Evolutionary conservation across 2,113 vertebrate species (phyloP).

Genomic region (Lathamus discolor): DNA sequence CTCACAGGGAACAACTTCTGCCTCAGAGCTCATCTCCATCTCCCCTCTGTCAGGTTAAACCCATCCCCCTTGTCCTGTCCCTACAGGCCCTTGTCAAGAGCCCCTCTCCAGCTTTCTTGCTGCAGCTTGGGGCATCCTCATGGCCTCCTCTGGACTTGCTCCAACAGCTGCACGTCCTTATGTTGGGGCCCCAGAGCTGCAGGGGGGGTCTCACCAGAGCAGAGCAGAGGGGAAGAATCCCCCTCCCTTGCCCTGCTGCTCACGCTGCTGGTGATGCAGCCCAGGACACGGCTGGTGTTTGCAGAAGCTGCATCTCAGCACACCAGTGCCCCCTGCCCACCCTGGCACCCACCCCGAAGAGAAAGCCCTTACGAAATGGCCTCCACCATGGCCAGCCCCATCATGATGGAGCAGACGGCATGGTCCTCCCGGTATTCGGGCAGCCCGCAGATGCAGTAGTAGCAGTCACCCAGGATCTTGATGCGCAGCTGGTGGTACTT

Average conservation of each 20-base stretch:
- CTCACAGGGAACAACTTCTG: too few species aligned
- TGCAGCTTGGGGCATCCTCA: background rate
- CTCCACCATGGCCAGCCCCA: slow-evolving; percentile 95
- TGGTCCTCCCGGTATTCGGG: slow-evolving; percentile 94
- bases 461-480: slow-evolving; percentile 95
- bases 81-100: background rate
- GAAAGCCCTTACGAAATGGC: slow-evolving; percentile 88
- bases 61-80: background rate
- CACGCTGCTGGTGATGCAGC: background rate
- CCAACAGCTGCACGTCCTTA: background rate
- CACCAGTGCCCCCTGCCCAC: background rate
- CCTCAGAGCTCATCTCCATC: too few species aligned
- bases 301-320: background rate
- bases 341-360: background rate
- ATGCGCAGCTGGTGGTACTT: slow-evolving; percentile 91
- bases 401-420: slow-evolving; percentile 90
- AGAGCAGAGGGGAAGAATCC: background rate
- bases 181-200: background rate
- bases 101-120: background rate
- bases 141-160: background rate
- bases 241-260: background rate
- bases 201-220: background rate
- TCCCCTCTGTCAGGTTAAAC: background rate
- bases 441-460: slow-evolving; percentile 95
- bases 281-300: background rate